Percentiles rank a stretch among this genome's conserved stretches.
Evolutionary conservation across 2,888 invertebrate genomes (phyloP).

Genomic region (Papilio protenor): DNA sequence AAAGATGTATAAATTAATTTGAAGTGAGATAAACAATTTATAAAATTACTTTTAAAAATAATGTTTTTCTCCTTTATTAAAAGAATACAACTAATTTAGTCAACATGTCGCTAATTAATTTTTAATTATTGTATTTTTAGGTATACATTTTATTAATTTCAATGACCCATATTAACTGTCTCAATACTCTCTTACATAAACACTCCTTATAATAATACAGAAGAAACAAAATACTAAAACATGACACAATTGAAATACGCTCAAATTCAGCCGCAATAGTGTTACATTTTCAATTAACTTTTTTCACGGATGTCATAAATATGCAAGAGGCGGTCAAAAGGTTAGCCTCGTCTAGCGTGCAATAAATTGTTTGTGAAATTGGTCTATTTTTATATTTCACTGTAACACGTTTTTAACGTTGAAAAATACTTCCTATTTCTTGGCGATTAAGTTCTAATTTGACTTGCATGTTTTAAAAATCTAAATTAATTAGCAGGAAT

Average conservation of each 20-base stretch:
- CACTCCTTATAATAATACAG: too few relatives aligned
- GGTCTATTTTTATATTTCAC: not conserved
- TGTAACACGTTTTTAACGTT: conserved; percentile 7
- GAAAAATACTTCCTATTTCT: not conserved
- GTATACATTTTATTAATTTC: too few relatives aligned
- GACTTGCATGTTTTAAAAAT: not conserved
- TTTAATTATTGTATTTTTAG: too few relatives aligned
- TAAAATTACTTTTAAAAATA: not conserved
- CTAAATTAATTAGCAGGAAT: not conserved
- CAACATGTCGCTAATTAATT: too few relatives aligned
- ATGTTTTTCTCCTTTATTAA: not conserved
- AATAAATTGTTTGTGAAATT: conserved; percentile 21
- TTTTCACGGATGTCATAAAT: conserved; percentile 12
- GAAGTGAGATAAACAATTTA: too few relatives aligned
- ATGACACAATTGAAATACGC: not conserved
- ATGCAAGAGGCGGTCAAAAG: conserved; percentile 25
- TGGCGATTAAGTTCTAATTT: not conserved
- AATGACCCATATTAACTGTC: too few relatives aligned
- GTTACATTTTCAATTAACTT: conserved; percentile 8
- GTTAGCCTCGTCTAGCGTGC: not conserved
- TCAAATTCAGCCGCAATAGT: not conserved
- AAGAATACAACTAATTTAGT: too few relatives aligned
- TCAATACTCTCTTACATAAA: too few relatives aligned
- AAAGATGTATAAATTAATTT: too few relatives aligned
- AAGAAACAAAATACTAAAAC: not conserved